A percentile compares a stretch with the other conserved stretches of the same genome.
Conservation (phyloP, 2,113 vertebrate species). For the Nanger granti region DNA sequence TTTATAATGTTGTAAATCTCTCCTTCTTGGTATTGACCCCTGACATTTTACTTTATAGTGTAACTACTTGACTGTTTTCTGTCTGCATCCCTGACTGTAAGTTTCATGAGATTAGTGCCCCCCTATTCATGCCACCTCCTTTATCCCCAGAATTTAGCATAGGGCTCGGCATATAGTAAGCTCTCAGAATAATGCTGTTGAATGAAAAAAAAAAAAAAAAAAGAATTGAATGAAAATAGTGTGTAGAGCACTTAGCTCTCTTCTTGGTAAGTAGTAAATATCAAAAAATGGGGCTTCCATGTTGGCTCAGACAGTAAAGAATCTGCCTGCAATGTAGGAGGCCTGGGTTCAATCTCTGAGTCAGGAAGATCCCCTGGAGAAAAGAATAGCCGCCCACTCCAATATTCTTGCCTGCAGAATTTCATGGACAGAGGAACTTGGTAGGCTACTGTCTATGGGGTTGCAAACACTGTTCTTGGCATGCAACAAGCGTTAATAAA, state of each 20-base stretch:
- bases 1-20: neutral
- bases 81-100: neutral
- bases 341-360: neutral
- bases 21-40: neutral
- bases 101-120: neutral
- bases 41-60: neutral
- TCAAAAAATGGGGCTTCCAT: neutral
- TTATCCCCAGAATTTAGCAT: neutral
- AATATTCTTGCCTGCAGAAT: neutral
- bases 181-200: neutral
- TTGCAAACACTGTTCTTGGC: neutral
- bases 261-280: neutral
- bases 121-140: neutral
- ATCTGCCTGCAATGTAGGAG: neutral
- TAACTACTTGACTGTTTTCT: neutral
- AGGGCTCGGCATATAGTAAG: fast-evolving
- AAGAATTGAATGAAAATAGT: neutral
- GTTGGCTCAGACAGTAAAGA: neutral
- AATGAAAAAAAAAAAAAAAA: neutral
- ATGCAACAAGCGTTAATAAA: neutral
- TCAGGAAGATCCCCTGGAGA: neutral
- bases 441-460: neutral
- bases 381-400: neutral
- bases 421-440: neutral
- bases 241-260: neutral